These are phyloP conservation scores for Elachura formosa DNA, from an alignment of 2,113 vertebrate species.

Conservation along the genomic window DNA sequence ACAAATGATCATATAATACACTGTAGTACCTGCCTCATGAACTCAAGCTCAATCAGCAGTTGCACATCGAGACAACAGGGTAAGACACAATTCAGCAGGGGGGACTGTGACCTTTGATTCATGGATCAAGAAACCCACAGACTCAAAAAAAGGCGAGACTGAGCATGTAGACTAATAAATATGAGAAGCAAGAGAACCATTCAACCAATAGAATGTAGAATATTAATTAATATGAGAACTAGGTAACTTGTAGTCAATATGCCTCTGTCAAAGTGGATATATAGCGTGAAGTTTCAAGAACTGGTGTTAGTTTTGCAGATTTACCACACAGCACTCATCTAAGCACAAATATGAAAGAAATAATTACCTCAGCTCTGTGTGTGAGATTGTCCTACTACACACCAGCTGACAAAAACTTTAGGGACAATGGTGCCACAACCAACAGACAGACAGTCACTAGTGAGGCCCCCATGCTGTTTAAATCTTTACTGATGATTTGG, in stretches of 20 bases:
- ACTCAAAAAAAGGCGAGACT: neutral
- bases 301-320: neutral
- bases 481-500: neutral
- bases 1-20: no score
- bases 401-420: neutral
- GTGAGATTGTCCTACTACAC: neutral
- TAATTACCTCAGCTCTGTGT: neutral
- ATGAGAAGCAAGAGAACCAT: neutral
- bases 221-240: neutral
- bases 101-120: rapidly evolving
- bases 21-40: no score
- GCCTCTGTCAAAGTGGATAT: neutral
- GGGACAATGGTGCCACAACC: neutral
- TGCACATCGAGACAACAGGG: neutral
- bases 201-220: rapidly evolving
- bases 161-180: neutral
- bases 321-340: neutral
- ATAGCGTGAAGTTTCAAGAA: neutral
- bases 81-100: neutral
- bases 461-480: neutral
- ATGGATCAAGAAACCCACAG: neutral
- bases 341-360: neutral
- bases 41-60: neutral
- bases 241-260: neutral
- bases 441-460: neutral